These are phyloP conservation scores for Microtus montanus DNA, from an alignment of 2,113 vertebrate species.

Conservation along the genomic window DNA sequence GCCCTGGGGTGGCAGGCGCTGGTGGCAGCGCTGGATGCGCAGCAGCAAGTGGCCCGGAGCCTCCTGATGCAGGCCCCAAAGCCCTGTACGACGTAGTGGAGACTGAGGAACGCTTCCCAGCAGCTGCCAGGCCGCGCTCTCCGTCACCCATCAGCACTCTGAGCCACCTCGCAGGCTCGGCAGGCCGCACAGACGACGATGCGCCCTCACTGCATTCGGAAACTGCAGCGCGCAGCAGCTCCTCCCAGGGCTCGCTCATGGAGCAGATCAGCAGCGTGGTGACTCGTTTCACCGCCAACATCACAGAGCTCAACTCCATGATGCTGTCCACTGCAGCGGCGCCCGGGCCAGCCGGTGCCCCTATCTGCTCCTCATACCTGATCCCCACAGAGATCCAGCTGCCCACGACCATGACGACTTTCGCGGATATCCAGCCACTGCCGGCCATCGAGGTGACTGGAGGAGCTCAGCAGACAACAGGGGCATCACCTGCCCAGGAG, in stretches of 20 bases:
- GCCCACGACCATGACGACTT: slow-evolving; percentile 94
- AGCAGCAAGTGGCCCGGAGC: slow-evolving; percentile 82
- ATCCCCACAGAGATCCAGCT: slow-evolving; percentile 93
- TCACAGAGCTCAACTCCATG: slow-evolving; percentile 97
- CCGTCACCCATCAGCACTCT: slow-evolving; percentile 95
- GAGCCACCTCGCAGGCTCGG: slow-evolving; percentile 89
- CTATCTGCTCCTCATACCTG: slow-evolving; percentile 90
- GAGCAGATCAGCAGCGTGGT: slow-evolving; percentile 99
- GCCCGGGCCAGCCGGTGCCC: slow-evolving; percentile 81
- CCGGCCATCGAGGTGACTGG: slow-evolving; percentile 92
- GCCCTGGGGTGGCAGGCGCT: background rate
- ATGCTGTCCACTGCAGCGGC: slow-evolving; percentile 89
- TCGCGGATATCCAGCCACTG: slow-evolving; percentile 94
- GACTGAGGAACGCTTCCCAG: slow-evolving; percentile 90
- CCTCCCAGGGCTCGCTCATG: slow-evolving; percentile 93
- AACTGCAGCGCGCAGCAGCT: slow-evolving; percentile 86
- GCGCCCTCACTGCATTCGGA: slow-evolving; percentile 89
- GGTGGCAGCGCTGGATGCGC: slow-evolving; percentile 83
- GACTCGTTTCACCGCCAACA: slow-evolving; percentile 98
- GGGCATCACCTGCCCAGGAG: slow-evolving; percentile 80
- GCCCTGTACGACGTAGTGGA: slow-evolving; percentile 91
- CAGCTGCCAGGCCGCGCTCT: slow-evolving; percentile 89
- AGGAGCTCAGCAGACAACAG: slow-evolving; percentile 72
- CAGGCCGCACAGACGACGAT: slow-evolving; percentile 88
- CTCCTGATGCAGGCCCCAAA: slow-evolving; percentile 89